phyloP scores from a whole-genome alignment of 1,140 invertebrate species.

The Harpegnathos saltator region DNA sequence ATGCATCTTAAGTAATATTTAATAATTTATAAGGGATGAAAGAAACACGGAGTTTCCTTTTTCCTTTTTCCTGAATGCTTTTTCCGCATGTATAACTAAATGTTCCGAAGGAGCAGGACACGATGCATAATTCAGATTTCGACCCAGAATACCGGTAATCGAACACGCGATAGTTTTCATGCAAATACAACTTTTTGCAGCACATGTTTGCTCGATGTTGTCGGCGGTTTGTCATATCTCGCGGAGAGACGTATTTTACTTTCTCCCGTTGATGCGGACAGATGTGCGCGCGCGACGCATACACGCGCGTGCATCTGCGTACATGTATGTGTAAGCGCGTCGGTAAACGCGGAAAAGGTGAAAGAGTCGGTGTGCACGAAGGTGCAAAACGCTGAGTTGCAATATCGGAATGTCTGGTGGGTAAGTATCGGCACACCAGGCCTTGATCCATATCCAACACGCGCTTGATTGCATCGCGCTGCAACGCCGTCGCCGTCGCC shows the following conservation, averaged over 20 bases:
- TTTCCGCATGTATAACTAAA: conserved; percentile 37
- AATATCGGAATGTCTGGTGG: conserved; percentile 78
- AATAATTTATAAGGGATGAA: not conserved
- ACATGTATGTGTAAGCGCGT: conserved; percentile 1
- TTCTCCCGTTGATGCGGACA: conserved; percentile 17
- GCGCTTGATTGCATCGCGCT: conserved; percentile 43
- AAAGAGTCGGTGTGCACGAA: conserved; percentile 53
- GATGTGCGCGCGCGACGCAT: not conserved
- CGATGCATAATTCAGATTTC: conserved; percentile 70
- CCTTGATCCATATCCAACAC: conserved; percentile 80
- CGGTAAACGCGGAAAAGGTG: conserved; percentile 57
- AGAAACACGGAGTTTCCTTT: not conserved
- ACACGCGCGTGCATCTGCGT: not conserved
- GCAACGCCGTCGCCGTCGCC: not conserved
- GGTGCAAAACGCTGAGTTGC: conserved; percentile 75
- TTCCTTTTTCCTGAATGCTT: not conserved
- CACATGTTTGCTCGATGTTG: not conserved
- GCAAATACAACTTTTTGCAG: conserved; percentile 59
- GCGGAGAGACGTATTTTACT: not conserved
- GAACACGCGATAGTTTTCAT: conserved; percentile 71
- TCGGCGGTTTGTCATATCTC: conserved; percentile 59
- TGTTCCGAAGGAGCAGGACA: not conserved
- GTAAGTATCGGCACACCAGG: conserved; percentile 75
- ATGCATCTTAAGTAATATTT: conserved; percentile 21
- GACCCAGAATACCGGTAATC: conserved; percentile 70